phyloP scores from a whole-genome alignment of 2,113 vertebrate genomes.

The Labeo rohita region DNA sequence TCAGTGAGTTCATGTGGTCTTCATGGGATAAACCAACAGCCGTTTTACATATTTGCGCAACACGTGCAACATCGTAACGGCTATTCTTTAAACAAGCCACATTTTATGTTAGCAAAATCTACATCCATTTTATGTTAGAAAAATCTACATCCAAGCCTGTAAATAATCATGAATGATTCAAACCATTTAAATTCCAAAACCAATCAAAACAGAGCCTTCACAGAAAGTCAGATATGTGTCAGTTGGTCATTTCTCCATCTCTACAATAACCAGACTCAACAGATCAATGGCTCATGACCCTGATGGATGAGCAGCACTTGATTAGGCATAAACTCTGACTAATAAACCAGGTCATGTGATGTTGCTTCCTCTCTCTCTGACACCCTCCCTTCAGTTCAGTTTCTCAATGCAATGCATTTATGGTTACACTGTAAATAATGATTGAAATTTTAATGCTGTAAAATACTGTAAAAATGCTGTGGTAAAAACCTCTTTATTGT shows the following conservation, averaged over 20 bases:
- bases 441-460: no score
- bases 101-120: background rate
- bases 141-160: background rate
- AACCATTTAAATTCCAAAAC: background rate
- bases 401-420: background rate
- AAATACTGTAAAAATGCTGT: no score
- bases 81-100: background rate
- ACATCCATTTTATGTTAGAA: background rate
- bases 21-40: background rate
- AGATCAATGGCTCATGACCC: constrained; percentile 45
- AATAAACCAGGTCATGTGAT: constrained; percentile 30
- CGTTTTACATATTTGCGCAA: background rate
- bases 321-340: constrained; percentile 9
- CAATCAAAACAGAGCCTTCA: background rate
- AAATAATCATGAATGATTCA: background rate
- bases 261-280: constrained; percentile 31
- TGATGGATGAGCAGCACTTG: constrained; percentile 29
- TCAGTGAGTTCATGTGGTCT: background rate
- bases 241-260: background rate
- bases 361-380: background rate
- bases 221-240: constrained; percentile 1
- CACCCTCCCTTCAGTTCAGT: background rate
- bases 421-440: background rate
- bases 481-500: no score
- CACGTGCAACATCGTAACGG: background rate